Percentiles rank a stretch among this genome's conserved stretches.
Evolutionary conservation across 2,888 invertebrate species (phyloP).

Genomic region (Slavum lentiscoides): DNA sequence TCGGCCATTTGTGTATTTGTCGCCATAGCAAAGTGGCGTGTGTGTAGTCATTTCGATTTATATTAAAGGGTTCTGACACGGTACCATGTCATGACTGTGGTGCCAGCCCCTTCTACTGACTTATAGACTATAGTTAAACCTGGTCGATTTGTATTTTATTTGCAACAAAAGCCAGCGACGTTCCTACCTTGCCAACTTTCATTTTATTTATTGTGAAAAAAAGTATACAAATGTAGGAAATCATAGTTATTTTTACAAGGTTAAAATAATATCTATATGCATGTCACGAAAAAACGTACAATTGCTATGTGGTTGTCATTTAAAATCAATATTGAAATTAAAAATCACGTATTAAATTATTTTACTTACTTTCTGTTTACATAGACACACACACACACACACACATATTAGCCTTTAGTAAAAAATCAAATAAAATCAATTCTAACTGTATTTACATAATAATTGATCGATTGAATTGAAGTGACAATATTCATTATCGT

Average conservation of each 20-base stretch:
- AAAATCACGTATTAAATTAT: no score
- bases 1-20: constrained; percentile 44
- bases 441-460: no score
- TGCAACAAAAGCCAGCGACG: constrained; percentile 20
- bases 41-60: constrained; percentile 43
- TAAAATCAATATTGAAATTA: no score
- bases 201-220: constrained; percentile 1
- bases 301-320: no score
- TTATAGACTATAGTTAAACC: constrained; percentile 11
- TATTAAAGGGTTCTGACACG: constrained; percentile 36
- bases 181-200: constrained; percentile 19
- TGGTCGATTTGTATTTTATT: constrained; percentile 35
- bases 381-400: no score
- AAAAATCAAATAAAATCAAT: no score
- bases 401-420: no score
- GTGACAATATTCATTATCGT: no score
- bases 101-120: constrained; percentile 13
- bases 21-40: constrained; percentile 49
- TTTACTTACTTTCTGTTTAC: no score
- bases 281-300: neutral
- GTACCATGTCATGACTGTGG: constrained; percentile 4
- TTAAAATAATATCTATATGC: neutral
- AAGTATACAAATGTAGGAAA: neutral
- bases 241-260: neutral
- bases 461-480: no score